Evolutionary conservation across 1,140 invertebrate species (phyloP).

Genomic region (Cylas formicarius): DNA sequence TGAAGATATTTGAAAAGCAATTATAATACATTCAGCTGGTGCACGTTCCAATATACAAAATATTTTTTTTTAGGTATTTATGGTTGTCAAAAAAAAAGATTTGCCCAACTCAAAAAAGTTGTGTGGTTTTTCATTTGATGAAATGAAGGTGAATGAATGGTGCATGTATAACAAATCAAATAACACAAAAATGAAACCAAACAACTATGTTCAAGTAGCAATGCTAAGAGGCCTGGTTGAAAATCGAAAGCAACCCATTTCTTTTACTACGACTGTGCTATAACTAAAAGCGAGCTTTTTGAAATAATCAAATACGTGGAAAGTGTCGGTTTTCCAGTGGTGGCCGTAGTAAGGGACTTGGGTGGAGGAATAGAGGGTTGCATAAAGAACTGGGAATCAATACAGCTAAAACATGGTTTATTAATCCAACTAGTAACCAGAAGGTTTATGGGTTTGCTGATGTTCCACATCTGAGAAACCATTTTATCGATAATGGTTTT

Average conservation of each 20-base stretch:
- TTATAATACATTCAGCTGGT: no score
- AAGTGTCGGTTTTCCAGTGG: conserved; percentile 23
- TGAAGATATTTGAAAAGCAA: no score
- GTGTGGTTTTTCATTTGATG: no score
- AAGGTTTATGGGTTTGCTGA: conserved; percentile 30
- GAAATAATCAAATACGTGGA: conserved; percentile 27
- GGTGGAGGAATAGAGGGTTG: conserved; percentile 26
- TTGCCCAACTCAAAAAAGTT: no score
- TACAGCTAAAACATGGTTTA: conserved; percentile 15
- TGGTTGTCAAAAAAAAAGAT: no score
- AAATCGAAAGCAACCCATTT: conserved; percentile 39
- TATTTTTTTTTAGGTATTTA: no score
- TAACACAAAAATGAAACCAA: no score
- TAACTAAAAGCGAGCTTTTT: conserved; percentile 30
- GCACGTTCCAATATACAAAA: no score
- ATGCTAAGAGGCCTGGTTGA: conserved; percentile 21
- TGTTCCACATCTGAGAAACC: conserved; percentile 28
- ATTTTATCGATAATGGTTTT: conserved; percentile 28
- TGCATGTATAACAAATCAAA: no score
- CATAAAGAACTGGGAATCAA: conserved; percentile 22
- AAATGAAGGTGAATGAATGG: no score
- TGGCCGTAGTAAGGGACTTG: conserved; percentile 30
- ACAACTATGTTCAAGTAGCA: no score
- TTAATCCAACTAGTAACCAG: conserved; percentile 20
- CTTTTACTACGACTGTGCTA: conserved; percentile 31